Base-by-base conservation (phyloP, 2,888 invertebrate genomes). In the Onthophagus sagittarius region DNA sequence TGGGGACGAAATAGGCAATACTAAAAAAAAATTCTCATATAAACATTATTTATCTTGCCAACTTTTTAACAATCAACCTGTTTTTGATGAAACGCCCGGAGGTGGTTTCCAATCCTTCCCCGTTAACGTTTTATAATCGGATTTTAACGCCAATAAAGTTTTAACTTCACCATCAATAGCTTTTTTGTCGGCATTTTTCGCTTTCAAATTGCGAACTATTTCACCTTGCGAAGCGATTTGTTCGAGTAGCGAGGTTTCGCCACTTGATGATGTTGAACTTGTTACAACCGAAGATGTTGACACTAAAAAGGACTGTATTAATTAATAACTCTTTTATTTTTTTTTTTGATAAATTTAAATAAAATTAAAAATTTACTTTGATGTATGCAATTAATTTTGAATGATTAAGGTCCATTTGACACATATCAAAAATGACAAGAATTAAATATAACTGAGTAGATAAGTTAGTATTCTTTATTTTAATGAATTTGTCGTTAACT, bases 171-270 rank as follows among this genome's bases (percentile, higher is more conserved):
- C 82, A 76, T 90, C 87, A 63, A 86, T 77, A 78, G 64, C 13
- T n/a, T 86, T 82, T 81, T 88, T 88, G 14, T 84, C 84, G 0
- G 87, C 85, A 81, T 90, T 89, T 72, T 86, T 83, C 0, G 88
- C 77, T 83, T 95, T 95, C 11, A 94, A 84, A 71, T 90, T 86
- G 11, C 96, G 87, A 2, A 96, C 89, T 82, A 90, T 90, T 73
- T 94, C 91, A 0, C 95, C 92, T 81, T 92, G 92, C 0, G 84
- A 82, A 0, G 85, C 80, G 74, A 92, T 90, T 73, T 85, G 81
- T 9, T 81, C 79, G 14, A 85, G 79, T 15, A 88, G 72, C 5
- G 75, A 75, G 71, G 79, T 77, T 73, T 84, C 86, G 7, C 13
- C 14, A 2, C 71, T 15, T 71, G 9, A 11, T 71, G 71, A 11